Evolutionary conservation across 2,113 vertebrate species (phyloP).

Genomic region (Holacanthus passer): DNA sequence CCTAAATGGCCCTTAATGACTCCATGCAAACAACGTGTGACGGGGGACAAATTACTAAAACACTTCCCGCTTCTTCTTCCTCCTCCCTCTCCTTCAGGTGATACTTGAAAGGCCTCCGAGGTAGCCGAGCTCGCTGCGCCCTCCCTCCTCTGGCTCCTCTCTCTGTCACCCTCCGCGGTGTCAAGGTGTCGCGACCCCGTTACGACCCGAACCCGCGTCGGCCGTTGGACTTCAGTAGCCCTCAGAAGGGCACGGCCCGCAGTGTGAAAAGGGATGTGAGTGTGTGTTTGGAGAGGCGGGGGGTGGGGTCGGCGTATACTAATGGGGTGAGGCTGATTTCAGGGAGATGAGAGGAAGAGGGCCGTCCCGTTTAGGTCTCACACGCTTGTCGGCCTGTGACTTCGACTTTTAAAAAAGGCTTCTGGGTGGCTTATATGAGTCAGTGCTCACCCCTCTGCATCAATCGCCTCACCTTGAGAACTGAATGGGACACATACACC

Average conservation of each 20-base stretch:
- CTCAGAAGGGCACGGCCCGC: constrained; percentile 36
- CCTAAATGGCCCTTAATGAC: constrained; percentile 79
- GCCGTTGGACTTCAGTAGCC: constrained; percentile 53
- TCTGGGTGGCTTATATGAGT: constrained; percentile 75
- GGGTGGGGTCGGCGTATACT: constrained; percentile 59
- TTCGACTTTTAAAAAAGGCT: constrained; percentile 66
- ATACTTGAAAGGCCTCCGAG: constrained; percentile 71
- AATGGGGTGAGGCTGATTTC: constrained; percentile 79
- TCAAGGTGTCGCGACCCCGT: constrained; percentile 79
- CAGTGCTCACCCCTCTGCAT: constrained; percentile 72
- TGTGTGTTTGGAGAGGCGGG: constrained; percentile 52
- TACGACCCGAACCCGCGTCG: constrained; percentile 65
- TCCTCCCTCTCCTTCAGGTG: constrained; percentile 69
- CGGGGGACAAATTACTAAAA: constrained; percentile 82
- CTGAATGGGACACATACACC: constrained; percentile 78
- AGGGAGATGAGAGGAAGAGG: constrained; percentile 78
- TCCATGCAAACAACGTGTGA: constrained; percentile 83
- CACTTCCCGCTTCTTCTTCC: constrained; percentile 52
- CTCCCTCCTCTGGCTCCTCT: constrained; percentile 80
- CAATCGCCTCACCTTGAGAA: constrained; percentile 80
- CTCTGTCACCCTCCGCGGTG: constrained; percentile 79
- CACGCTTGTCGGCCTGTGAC: constrained; percentile 72
- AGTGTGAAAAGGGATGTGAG: constrained; percentile 69
- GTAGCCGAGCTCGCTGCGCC: constrained; percentile 53
- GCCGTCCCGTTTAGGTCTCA: constrained; percentile 69